Percentiles rank a stretch among this genome's conserved stretches.
Conservation (phyloP, 35 echinoderm and acorn worm genomes). For the Anneissia japonica region DNA sequence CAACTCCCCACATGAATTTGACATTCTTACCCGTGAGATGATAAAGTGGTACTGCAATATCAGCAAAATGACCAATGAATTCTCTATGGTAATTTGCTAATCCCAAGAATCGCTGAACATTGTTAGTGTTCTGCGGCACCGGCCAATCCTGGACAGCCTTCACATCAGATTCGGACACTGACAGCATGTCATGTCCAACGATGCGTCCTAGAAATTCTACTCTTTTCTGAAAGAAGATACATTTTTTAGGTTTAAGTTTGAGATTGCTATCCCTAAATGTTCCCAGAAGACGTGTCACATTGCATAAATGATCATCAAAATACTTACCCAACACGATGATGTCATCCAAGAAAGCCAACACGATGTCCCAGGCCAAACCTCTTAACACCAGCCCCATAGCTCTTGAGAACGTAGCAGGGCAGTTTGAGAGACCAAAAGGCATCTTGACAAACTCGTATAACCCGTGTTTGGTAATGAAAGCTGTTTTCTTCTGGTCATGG, state of each 20-base stretch:
- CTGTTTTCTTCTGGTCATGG: constrained; percentile 27
- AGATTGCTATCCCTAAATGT: not conserved
- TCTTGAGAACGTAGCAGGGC: constrained; percentile 28
- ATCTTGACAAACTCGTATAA: constrained; percentile 38
- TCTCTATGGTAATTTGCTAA: constrained; percentile 39
- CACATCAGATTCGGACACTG: not conserved
- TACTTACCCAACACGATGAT: constrained; percentile 14
- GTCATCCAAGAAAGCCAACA: constrained; percentile 18
- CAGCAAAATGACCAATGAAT: constrained; percentile 21
- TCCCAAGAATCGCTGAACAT: constrained; percentile 38
- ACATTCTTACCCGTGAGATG: not conserved
- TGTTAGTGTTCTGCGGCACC: not conserved
- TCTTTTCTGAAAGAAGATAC: constrained; percentile 26
- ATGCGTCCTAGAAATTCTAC: constrained; percentile 34
- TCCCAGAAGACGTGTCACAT: constrained; percentile 11
- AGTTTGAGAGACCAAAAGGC: constrained; percentile 50
- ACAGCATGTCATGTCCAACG: not conserved
- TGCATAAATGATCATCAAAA: constrained; percentile 7
- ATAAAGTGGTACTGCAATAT: constrained; percentile 12
- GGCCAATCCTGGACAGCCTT: constrained; percentile 11
- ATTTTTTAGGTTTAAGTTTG: constrained; percentile 55
- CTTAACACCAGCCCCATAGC: constrained; percentile 9
- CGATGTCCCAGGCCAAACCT: not conserved
- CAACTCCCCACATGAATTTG: constrained; percentile 13
- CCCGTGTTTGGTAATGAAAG: constrained; percentile 44